These are phyloP conservation scores for Cyclina sinensis DNA, from an alignment of 1,140 invertebrate genomes.

Conservation along the genomic window DNA sequence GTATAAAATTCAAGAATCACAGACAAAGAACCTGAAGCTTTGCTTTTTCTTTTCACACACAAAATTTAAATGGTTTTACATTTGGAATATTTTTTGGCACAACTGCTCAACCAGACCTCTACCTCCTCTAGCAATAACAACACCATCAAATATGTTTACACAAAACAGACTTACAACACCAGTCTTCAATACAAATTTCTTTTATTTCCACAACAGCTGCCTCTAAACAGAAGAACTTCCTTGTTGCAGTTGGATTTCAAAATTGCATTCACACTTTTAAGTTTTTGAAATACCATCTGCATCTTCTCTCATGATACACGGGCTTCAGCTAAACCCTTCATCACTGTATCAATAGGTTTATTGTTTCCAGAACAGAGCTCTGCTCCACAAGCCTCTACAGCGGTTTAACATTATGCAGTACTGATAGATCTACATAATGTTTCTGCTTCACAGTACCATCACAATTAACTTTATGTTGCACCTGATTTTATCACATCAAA, in stretches of 20 bases:
- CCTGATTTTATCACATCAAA: constrained; percentile 39
- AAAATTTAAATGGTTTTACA: background rate
- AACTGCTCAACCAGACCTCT: constrained; percentile 9
- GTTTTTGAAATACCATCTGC: background rate
- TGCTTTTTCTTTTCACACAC: background rate
- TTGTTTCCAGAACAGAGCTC: background rate
- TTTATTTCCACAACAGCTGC: constrained; percentile 13
- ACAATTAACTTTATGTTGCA: constrained; percentile 46
- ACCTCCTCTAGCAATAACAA: background rate
- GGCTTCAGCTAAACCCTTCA: background rate
- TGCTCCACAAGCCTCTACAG: background rate
- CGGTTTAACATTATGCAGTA: background rate
- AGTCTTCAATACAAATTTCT: background rate
- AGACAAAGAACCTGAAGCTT: constrained; percentile 2
- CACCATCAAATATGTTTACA: background rate
- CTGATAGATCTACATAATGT: constrained; percentile 1
- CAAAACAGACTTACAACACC: background rate
- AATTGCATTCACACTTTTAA: background rate
- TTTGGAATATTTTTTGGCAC: constrained; percentile 32
- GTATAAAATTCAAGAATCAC: constrained; percentile 10
- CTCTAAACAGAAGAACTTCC: constrained; percentile 26
- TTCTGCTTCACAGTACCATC: constrained; percentile 30
- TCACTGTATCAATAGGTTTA: background rate
- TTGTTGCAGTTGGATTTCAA: background rate
- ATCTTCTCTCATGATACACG: background rate